A percentile compares a stretch with the other conserved stretches of the same genome.
Conservation (phyloP, 2,888 invertebrate genomes). For the Campoletis raptor region DNA sequence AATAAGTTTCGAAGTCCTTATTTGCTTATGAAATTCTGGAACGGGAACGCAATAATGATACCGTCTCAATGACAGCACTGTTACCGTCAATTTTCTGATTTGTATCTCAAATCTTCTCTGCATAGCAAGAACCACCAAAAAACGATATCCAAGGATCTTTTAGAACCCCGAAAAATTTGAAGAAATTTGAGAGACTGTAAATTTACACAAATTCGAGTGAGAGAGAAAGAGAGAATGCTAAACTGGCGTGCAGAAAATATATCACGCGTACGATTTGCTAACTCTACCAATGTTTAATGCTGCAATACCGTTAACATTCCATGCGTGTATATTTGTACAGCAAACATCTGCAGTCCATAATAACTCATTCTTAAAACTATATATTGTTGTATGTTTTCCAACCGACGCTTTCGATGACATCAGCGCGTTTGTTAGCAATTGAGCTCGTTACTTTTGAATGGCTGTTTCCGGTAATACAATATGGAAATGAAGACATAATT, state of each 20-base stretch:
- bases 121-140: too few species aligned
- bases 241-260: neutral
- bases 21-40: too few species aligned
- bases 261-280: neutral
- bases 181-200: too few species aligned
- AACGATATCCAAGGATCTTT: too few species aligned
- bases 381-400: too few species aligned
- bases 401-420: neutral
- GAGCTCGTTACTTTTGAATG: neutral
- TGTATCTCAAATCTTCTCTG: too few species aligned
- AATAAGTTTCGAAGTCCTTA: too few species aligned
- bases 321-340: neutral
- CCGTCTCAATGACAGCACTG: too few species aligned
- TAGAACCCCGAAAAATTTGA: too few species aligned
- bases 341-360: neutral
- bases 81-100: too few species aligned
- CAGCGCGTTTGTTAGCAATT: neutral
- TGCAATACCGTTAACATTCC: neutral
- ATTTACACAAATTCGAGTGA: too few species aligned
- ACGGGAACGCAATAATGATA: too few species aligned
- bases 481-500: constrained; percentile 2
- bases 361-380: neutral
- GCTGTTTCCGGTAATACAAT: neutral
- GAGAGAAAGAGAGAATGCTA: neutral
- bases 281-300: neutral